Base-by-base conservation (phyloP, 35 echinoderm and acorn worm genomes). In the Apostichopus japonicus region DNA sequence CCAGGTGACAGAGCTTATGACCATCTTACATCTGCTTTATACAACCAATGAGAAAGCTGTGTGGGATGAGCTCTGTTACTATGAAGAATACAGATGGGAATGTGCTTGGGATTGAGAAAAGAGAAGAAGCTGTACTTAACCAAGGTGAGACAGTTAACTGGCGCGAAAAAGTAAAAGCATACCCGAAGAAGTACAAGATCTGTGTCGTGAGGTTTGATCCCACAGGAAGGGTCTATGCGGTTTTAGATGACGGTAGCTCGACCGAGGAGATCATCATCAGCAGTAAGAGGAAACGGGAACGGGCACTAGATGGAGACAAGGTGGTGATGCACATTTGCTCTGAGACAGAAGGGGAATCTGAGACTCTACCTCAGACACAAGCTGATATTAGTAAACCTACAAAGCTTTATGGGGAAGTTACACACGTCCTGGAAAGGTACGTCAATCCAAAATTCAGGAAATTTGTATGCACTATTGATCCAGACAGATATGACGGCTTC, bases 381-480 rank as follows among this genome's bases (percentile, higher is more conserved):
- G 80, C 59, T 55, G 90, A 83, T 7, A 77, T 94, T 23, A 94
- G 94, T 90, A 11, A 6, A 78, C 6, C 16, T 5, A 91, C 55
- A 1, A 95, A 91, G 88, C 88, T 94, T 8, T 99, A 99, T 90
- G 97, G 97, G 61, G 76, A 80, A 33, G 95, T 99, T 9, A 77
- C 53, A 27, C 86, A 90, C 84, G 92, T 99, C 62, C 21, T 99
- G 55, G 93, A 92, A 82, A 87, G 95, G 33, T 83, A 91, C 24
- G 67, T 56, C 8, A 83, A 96, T 86, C 97, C 94, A 54, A 83
- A 91, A 33, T 87, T 94, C 4, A 90, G 77, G 53, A 96, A 99
- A 55, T 77, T 99, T 62, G 95, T 96, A 0, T 99, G 97, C 90
- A 94, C 92, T 8, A 77, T 99, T 44, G 97, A 99, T 96, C 93